Evolutionary conservation across 2,888 invertebrate genomes (phyloP).

Genomic region (Seladonia tumulorum): DNA sequence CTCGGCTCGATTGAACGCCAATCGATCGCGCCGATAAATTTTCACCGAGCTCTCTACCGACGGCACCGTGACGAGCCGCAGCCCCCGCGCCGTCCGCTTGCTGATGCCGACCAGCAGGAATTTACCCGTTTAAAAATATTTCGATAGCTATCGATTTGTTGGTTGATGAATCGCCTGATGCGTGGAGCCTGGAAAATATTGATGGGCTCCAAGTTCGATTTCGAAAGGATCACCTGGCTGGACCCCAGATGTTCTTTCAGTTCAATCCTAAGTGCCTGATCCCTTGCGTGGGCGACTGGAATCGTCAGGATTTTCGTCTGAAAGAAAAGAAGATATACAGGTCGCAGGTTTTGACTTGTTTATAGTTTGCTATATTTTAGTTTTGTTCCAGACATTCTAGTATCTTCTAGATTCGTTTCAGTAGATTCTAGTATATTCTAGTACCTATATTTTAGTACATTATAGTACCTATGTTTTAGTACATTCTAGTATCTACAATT

Average conservation of each 20-base stretch:
- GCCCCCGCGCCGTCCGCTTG: background rate
- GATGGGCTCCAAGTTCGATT: background rate
- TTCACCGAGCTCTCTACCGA: background rate
- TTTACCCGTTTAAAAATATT: background rate
- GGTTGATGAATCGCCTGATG: background rate
- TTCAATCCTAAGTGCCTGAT: background rate
- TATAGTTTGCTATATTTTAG: too few relatives aligned
- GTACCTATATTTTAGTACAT: too few relatives aligned
- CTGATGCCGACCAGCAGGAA: background rate
- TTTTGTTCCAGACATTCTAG: too few relatives aligned
- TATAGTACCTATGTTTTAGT: too few relatives aligned
- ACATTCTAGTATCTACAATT: too few relatives aligned
- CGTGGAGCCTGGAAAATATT: background rate
- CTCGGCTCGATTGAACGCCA: conserved; percentile 6
- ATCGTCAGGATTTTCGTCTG: background rate
- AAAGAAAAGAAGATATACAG: too few relatives aligned
- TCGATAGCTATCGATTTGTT: background rate
- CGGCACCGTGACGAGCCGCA: background rate
- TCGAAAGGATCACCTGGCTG: background rate
- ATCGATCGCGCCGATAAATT: conserved; percentile 29
- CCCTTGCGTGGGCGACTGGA: background rate
- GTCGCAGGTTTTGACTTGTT: too few relatives aligned
- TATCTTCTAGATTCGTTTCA: too few relatives aligned
- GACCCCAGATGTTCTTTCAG: background rate
- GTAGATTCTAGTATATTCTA: too few relatives aligned